These are phyloP conservation scores for Vanessa atalanta DNA, from an alignment of 1,140 invertebrate species.

Conservation along the genomic window DNA sequence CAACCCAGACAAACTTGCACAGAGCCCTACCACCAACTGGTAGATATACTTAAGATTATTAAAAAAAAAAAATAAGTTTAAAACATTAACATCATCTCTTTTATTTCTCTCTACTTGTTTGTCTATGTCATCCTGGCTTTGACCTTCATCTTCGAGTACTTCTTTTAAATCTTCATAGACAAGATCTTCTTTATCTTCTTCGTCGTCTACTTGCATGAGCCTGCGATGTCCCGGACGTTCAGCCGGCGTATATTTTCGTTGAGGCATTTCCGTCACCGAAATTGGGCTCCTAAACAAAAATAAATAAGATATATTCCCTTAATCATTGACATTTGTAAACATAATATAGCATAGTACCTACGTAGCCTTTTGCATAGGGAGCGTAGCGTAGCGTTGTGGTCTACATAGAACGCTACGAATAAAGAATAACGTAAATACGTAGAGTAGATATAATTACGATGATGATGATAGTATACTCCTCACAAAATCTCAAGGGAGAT, in stretches of 20 bases:
- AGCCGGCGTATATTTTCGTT: not conserved
- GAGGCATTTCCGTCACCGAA: not conserved
- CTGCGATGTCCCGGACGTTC: slow-evolving; percentile 34
- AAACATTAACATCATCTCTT: slow-evolving; percentile 38
- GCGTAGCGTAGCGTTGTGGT: no score
- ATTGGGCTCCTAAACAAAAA: not conserved
- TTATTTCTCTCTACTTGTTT: slow-evolving; percentile 44
- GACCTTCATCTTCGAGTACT: slow-evolving; percentile 50
- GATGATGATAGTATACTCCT: no score
- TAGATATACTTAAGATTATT: no score
- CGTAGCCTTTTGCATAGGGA: no score
- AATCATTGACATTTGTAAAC: no score
- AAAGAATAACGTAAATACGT: no score
- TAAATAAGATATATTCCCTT: not conserved
- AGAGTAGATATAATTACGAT: no score
- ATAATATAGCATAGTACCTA: no score
- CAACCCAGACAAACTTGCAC: no score
- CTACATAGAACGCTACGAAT: no score
- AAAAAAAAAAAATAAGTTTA: not conserved
- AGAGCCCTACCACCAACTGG: no score
- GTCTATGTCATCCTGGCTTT: slow-evolving; percentile 51
- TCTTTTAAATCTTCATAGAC: slow-evolving; percentile 60
- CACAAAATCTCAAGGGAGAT: no score
- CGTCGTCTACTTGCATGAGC: slow-evolving; percentile 50
- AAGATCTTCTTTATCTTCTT: slow-evolving; percentile 50